Evolutionary conservation across 2,113 vertebrate species (phyloP), one percentile per base, ranked within the genome.

Genomic region (Caretta caretta): DNA sequence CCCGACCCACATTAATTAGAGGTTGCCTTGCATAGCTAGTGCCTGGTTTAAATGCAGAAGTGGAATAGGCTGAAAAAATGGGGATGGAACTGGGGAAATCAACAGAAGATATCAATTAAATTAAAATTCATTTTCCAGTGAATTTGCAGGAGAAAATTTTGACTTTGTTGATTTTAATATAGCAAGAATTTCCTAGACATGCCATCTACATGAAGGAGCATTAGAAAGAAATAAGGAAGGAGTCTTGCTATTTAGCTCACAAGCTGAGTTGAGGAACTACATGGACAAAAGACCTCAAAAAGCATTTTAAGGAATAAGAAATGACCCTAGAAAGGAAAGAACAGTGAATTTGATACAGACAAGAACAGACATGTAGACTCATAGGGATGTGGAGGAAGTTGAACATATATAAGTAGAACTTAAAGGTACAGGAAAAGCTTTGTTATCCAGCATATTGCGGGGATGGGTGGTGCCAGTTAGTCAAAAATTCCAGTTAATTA

Each of bases 291-390:
- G 42, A 50, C 3, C 35, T 65, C 14, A 17, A 46, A 87, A 51
- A 79, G 80, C 29, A 59, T 80, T 93, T 5, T 46, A 92, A 31
- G 59, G 92, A 87, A 6, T 86, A 89, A 82, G 5, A 92, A 83
- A 54, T 78, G 84, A 90, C 8, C 5, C 2, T 82, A 42, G 48
- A 72, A 96, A 90, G 0, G 3, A 12, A 54, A 24, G 27, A 93
- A 48, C 3, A 81, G 90, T 5, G 48, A 81, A 42, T 80, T 95
- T 56, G 20, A 93, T 82, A 8, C 2, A 10, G 8, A 78, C 1
- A 84, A 0, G 48, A 69, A 87, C 84, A 90, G 29, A 14, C 31
- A 59, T 88, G 42, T 65, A 50, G 81, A n/a, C 16, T 78, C 79
- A 89, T 10, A 72, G 78, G 5, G 5, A 85, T 4, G 65, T 29